These are phyloP conservation scores for Drosophila glabriapex DNA, from an alignment of 2,888 invertebrate species.

Conservation along the genomic window DNA sequence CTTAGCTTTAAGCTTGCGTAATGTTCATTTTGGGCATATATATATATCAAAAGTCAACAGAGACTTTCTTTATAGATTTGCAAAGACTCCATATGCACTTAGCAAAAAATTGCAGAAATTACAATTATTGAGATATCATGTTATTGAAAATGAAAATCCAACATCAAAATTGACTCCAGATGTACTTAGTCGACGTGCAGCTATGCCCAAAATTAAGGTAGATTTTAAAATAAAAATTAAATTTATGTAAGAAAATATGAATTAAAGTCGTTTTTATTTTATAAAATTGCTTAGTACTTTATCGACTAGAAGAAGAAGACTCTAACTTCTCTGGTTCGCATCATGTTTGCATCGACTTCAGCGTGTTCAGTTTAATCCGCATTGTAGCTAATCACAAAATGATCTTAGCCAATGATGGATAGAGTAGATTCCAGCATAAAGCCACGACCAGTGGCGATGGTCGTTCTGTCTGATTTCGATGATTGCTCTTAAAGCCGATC, in stretches of 20 bases:
- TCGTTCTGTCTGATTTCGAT: constrained; percentile 19
- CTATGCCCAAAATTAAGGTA: background rate
- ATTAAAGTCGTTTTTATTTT: background rate
- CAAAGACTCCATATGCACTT: background rate
- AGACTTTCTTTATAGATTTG: background rate
- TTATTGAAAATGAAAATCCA: background rate
- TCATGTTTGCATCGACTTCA: background rate
- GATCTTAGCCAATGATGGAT: background rate
- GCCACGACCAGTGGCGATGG: background rate
- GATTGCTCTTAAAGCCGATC: constrained; percentile 40
- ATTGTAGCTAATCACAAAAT: background rate
- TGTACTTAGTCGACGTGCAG: background rate
- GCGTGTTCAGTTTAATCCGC: background rate
- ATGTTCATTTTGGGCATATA: background rate
- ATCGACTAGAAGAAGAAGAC: background rate
- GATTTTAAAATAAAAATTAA: background rate
- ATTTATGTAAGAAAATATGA: background rate
- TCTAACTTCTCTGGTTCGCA: background rate
- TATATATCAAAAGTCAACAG: background rate
- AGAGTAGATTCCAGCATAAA: constrained; percentile 3
- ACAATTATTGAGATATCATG: too few relatives aligned
- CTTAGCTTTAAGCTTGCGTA: background rate
- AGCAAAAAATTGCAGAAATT: too few relatives aligned
- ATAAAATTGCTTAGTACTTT: background rate
- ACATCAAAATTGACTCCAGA: background rate